Evolutionary conservation across 1,140 invertebrate species (phyloP), one percentile per base, ranked within the genome.

Genomic region (Drosophila arizonae): DNA sequence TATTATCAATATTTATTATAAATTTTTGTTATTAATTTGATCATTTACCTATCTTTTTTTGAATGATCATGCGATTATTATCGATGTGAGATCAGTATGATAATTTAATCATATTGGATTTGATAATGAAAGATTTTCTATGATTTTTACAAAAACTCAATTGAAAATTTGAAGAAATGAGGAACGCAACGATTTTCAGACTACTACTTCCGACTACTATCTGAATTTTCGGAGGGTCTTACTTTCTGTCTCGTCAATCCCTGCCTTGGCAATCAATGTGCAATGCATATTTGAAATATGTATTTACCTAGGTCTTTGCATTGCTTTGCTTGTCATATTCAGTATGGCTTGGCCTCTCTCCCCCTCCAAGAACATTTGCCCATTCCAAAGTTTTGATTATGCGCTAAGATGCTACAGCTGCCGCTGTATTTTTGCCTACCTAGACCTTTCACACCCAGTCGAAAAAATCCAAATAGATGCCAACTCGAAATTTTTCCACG

Each of bases 401-500:
- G 36, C 30, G 41, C 15, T 58, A 58, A 71, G 72, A 68, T 72
- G 36, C 51, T 75, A 63, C 67, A 71, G 65, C 76, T 75, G 76
- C 43, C 61, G 58, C 61, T 60, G 43, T 58, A 39, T 33, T 50
- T 61, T 51, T 43, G n/a, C 50, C 60, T 82, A 76, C 66, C 75
- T 69, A 67, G 33, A 33, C 57, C 57, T 57, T 76, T 76, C 73
- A 76, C 73, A 72, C 73, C 51, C 66, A 70, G 48, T 41, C 39
- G 10, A n/a, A 10, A 46, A 51, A 13, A 17, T 66, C 15, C 39
- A 51, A 61, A 76, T 54, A 54, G 46, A 60, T 70, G 63, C 33
- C 43, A 43, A 58, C 58, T 60, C 58, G 64, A 41, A 41, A 70
- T 76, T 76, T 82, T 67, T 60, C 67, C 69, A 65, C 54, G 78